These are phyloP conservation scores for Pantherophis guttatus DNA, from an alignment of 2,113 vertebrate genomes.

Conservation along the genomic window DNA sequence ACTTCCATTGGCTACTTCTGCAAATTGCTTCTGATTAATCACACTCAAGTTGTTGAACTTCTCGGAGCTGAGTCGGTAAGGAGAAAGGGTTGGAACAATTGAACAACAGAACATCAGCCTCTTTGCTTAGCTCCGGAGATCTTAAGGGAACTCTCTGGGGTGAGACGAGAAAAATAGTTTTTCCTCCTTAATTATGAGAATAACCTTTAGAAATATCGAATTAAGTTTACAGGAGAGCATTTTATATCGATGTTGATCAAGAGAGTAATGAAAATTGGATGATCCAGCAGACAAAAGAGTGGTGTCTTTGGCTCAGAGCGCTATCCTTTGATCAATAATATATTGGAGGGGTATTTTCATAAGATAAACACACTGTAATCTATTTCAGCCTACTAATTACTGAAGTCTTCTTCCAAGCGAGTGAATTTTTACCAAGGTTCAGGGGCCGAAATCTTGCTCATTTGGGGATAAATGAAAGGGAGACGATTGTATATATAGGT, in stretches of 20 bases:
- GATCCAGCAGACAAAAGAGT: neutral
- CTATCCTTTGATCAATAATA: neutral
- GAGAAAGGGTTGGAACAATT: neutral
- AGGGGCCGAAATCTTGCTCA: neutral
- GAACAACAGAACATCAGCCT: neutral
- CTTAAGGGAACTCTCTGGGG: neutral
- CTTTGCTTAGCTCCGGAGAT: neutral
- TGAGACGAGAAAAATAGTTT: neutral
- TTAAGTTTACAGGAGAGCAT: neutral
- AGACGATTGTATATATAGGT: neutral
- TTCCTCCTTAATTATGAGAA: neutral
- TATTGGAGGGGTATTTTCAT: fast-evolving
- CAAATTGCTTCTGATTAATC: conserved; percentile 57
- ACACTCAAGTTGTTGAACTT: conserved; percentile 31
- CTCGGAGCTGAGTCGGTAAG: neutral
- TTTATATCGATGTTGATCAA: neutral
- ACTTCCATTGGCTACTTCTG: conserved; percentile 42
- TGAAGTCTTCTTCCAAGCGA: neutral
- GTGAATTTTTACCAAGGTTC: neutral
- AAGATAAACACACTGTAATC: neutral
- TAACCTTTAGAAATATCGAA: neutral
- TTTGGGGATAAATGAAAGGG: neutral
- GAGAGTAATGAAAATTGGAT: neutral
- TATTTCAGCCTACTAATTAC: neutral
- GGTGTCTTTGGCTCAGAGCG: neutral